Evolutionary conservation across 2,888 invertebrate species (phyloP).

Genomic region (Arge pagana): DNA sequence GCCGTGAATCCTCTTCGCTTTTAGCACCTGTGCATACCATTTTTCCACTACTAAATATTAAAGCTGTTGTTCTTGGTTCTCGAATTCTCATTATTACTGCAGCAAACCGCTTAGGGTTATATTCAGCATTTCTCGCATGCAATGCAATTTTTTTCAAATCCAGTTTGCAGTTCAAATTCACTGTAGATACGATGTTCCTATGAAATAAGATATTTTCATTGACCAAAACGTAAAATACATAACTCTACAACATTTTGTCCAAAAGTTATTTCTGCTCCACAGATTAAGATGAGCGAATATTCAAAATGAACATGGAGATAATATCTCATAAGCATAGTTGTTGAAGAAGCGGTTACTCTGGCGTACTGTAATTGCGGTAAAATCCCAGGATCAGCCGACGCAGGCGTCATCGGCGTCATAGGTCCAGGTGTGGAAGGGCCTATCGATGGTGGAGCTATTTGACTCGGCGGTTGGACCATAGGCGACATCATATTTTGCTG

Average conservation of each 20-base stretch:
- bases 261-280: too few species aligned
- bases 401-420: slow-evolving; percentile 77
- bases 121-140: slow-evolving; percentile 98
- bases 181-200: slow-evolving; percentile 98
- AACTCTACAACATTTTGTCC: too few species aligned
- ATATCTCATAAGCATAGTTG: neutral
- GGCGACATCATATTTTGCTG: slow-evolving; percentile 89
- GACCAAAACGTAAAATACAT: neutral
- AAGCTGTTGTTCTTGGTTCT: slow-evolving; percentile 83
- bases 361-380: slow-evolving; percentile 89
- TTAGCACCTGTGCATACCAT: slow-evolving; percentile 89
- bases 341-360: too few species aligned
- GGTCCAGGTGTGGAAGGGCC: slow-evolving; percentile 79
- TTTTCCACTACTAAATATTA: slow-evolving; percentile 84
- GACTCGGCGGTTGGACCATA: slow-evolving; percentile 70
- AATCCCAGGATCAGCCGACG: slow-evolving; percentile 91
- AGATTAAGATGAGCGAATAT: too few species aligned
- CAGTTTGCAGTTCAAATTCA: slow-evolving; percentile 92
- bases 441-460: slow-evolving; percentile 68
- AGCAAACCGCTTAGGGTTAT: slow-evolving; percentile 98
- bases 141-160: slow-evolving; percentile 97
- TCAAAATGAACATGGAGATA: slow-evolving; percentile 8
- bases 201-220: slow-evolving; percentile 40
- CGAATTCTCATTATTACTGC: slow-evolving; percentile 96
- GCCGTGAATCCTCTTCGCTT: slow-evolving; percentile 77